Conservation (phyloP, 2,113 vertebrate species). For the Malurus elegans region DNA sequence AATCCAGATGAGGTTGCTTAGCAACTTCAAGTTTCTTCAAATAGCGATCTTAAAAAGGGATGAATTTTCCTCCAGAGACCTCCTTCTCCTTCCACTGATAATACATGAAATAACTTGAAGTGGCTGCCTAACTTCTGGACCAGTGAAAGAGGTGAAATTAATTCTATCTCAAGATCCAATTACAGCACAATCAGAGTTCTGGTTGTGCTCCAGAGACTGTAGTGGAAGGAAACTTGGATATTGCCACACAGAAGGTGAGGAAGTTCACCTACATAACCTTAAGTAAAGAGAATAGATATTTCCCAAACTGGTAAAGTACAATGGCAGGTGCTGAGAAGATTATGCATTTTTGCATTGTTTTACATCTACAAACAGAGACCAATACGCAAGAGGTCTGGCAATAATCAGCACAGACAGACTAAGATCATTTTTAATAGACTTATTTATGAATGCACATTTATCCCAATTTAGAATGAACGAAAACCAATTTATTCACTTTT, state of each 20-base stretch:
- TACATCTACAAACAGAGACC: not conserved
- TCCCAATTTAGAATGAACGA: not conserved
- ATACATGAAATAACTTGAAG: not conserved
- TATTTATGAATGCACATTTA: not conserved
- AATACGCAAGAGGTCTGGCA: not conserved
- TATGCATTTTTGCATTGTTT: not conserved
- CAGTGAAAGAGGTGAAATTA: not conserved
- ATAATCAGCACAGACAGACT: not conserved
- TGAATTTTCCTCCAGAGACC: slow-evolving; percentile 1
- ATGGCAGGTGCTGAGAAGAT: not conserved
- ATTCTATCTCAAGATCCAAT: not conserved
- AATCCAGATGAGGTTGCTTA: slow-evolving; percentile 27
- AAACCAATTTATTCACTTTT: not conserved
- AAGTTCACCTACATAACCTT: not conserved
- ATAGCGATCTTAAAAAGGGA: slow-evolving; percentile 10
- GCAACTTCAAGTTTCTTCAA: slow-evolving; percentile 39
- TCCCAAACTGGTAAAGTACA: not conserved
- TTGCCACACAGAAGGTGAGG: not conserved
- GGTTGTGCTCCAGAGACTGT: not conserved
- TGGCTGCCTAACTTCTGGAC: not conserved
- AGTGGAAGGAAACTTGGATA: not conserved
- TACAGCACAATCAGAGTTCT: not conserved
- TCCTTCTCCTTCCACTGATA: not conserved
- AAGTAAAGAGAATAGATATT: not conserved
- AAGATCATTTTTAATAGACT: not conserved